Evolutionary conservation across 2,113 vertebrate species (phyloP).

Genomic region (Stegostoma tigrinum): DNA sequence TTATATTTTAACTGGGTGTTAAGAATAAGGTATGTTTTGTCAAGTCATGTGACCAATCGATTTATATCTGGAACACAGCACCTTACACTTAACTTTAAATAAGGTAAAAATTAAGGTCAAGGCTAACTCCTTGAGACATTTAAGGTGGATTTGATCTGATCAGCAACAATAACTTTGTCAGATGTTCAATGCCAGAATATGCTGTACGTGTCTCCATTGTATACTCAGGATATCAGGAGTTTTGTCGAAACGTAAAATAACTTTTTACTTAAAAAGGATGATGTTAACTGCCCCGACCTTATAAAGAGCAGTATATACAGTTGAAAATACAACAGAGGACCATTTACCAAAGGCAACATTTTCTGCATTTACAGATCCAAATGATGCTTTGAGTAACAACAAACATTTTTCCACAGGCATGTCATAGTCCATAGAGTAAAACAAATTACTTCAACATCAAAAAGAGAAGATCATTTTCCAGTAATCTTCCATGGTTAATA

Average conservation of each 20-base stretch:
- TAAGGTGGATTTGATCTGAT: too few species aligned
- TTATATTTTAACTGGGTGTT: too few species aligned
- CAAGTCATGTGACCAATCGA: too few species aligned
- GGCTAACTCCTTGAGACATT: too few species aligned
- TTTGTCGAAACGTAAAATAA: not conserved
- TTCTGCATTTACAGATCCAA: too few species aligned
- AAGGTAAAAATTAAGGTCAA: too few species aligned
- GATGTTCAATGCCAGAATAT: not conserved
- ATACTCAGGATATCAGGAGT: not conserved
- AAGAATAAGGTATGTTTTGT: too few species aligned
- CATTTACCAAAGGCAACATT: not conserved
- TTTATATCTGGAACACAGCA: too few species aligned
- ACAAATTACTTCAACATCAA: not conserved
- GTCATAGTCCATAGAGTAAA: not conserved
- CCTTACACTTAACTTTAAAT: too few species aligned
- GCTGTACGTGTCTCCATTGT: not conserved
- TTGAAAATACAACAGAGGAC: not conserved
- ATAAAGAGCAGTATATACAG: not conserved
- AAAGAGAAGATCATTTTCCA: not conserved
- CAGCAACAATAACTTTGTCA: not conserved
- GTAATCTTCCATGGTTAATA: not conserved
- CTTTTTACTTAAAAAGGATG: not conserved
- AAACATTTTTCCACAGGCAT: not conserved
- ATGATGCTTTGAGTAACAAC: not conserved
- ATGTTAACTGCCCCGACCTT: not conserved